These are phyloP conservation scores for Pseudomyrmex sp. DNA, from an alignment of 1,140 invertebrate species.

Conservation along the genomic window DNA sequence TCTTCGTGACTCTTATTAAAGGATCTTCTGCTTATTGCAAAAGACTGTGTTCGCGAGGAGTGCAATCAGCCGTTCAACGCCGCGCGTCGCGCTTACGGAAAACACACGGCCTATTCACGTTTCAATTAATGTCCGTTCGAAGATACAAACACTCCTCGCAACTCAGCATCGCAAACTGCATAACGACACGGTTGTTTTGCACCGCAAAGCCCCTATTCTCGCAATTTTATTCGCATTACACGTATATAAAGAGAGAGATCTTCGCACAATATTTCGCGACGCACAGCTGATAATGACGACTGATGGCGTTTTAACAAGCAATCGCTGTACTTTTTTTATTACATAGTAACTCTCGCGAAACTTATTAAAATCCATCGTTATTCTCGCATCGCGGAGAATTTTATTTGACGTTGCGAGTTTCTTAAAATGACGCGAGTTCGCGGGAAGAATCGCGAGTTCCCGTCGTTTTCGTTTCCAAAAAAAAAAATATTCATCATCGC, in stretches of 20 bases:
- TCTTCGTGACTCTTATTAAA: conserved; percentile 34
- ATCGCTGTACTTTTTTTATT: conserved; percentile 5
- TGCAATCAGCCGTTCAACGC: conserved; percentile 11
- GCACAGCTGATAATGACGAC: conserved; percentile 4
- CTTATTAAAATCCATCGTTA: no score
- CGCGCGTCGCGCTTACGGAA: neutral
- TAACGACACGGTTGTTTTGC: neutral
- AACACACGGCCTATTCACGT: neutral
- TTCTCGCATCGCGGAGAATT: no score
- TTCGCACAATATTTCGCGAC: neutral
- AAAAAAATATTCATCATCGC: no score
- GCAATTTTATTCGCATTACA: neutral
- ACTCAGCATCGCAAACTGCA: neutral
- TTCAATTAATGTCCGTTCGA: neutral
- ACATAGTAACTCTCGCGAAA: neutral
- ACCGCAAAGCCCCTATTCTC: neutral
- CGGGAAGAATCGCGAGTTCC: no score
- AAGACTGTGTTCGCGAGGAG: neutral
- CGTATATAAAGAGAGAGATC: neutral
- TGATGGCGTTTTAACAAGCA: neutral
- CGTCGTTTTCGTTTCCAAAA: no score
- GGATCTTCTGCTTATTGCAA: conserved; percentile 2
- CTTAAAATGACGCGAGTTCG: neutral
- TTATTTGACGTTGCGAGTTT: neutral
- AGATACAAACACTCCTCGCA: neutral